phyloP scores from a whole-genome alignment of 2,888 invertebrate species.

The Tubulanus polymorphus region DNA sequence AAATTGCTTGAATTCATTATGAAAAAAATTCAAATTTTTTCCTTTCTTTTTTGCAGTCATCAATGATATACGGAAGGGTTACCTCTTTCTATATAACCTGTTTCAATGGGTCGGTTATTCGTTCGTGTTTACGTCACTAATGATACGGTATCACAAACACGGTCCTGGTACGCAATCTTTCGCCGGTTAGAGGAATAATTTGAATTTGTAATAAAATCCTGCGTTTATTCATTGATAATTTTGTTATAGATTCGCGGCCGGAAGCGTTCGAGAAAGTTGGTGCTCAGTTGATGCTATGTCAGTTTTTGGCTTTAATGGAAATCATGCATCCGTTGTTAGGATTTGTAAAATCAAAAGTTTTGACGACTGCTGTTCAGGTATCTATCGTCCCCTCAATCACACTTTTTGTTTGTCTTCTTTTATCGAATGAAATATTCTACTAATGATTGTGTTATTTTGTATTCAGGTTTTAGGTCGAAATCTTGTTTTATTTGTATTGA shows the following conservation, averaged over 20 bases:
- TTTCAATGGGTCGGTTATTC: slow-evolving; percentile 82
- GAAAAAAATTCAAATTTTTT: too few relatives aligned
- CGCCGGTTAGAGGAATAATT: not conserved
- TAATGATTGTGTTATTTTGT: slow-evolving; percentile 1
- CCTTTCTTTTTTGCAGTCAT: slow-evolving; percentile 22
- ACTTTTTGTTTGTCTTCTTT: not conserved
- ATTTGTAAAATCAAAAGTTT: slow-evolving; percentile 73
- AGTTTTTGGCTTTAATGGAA: slow-evolving; percentile 79
- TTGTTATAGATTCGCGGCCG: slow-evolving; percentile 27
- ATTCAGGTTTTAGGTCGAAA: slow-evolving; percentile 68
- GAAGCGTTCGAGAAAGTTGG: slow-evolving; percentile 40
- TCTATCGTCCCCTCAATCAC: not conserved
- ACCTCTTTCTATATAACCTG: slow-evolving; percentile 82
- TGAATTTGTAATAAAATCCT: not conserved
- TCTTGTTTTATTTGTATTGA: slow-evolving; percentile 75
- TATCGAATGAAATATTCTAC: not conserved
- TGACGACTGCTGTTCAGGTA: slow-evolving; percentile 72
- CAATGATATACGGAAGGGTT: slow-evolving; percentile 58
- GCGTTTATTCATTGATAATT: not conserved
- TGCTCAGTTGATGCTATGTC: slow-evolving; percentile 58
- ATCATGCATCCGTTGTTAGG: slow-evolving; percentile 85
- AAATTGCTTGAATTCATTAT: too few relatives aligned
- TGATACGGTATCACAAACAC: slow-evolving; percentile 70
- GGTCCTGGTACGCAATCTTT: slow-evolving; percentile 60
- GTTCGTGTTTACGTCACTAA: slow-evolving; percentile 71